Conservation (phyloP, 2,888 invertebrate species). For the Eristalis tenax region DNA sequence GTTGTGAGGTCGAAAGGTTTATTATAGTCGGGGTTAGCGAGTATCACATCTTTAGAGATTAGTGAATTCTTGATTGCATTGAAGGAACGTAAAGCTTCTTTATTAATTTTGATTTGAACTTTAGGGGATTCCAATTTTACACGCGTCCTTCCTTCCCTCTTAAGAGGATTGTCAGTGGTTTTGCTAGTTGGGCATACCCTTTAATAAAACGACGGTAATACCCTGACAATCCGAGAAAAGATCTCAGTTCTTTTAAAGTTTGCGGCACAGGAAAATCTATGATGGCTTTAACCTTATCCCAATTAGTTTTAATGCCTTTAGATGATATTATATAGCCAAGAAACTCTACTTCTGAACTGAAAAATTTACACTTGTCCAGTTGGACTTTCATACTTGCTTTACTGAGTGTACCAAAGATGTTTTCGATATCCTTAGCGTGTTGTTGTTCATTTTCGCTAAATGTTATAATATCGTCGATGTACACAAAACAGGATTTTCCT, state of each 20-base stretch:
- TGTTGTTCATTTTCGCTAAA: conserved; percentile 39
- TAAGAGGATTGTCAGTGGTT: conserved; percentile 40
- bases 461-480: conserved; percentile 56
- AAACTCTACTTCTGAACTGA: conserved; percentile 22
- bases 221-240: neutral
- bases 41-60: conserved; percentile 6
- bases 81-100: conserved; percentile 20
- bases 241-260: neutral
- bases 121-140: conserved; percentile 41
- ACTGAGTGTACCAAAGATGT: conserved; percentile 45
- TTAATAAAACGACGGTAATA: neutral
- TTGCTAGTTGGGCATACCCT: conserved; percentile 9
- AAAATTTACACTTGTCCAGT: conserved; percentile 36
- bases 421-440: conserved; percentile 42
- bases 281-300: conserved; percentile 21
- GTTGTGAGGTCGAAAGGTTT: conserved; percentile 42
- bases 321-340: conserved; percentile 18
- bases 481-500: conserved; percentile 35
- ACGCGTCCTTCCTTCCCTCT: conserved; percentile 44
- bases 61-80: conserved; percentile 36
- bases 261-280: conserved; percentile 2
- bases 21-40: conserved; percentile 11
- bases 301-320: conserved; percentile 28
- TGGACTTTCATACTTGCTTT: conserved; percentile 48
- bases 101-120: conserved; percentile 11